Evolutionary conservation across 2,797 vertebrate species (phyloP).

Genomic region (Rhinatrema bivittatum): DNA sequence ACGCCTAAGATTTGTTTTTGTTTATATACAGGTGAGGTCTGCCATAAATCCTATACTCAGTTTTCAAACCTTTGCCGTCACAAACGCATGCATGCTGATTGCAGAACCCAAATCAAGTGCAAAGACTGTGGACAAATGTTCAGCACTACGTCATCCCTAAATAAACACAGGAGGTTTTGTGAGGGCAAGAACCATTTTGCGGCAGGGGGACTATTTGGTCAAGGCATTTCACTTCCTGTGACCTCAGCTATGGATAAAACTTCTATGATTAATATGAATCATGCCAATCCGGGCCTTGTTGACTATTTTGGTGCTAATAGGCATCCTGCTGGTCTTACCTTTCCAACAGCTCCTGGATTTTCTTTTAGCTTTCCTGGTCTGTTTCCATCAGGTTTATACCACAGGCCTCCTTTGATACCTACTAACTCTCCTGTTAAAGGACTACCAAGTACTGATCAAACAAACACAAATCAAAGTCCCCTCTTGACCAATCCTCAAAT

Average conservation of each 20-base stretch:
- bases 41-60: constrained; percentile 99
- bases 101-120: constrained; percentile 99
- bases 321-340: constrained; percentile 91
- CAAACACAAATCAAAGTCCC: constrained; percentile 78
- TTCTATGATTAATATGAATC: constrained; percentile 83
- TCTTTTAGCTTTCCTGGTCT: constrained; percentile 97
- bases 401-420: constrained; percentile 87
- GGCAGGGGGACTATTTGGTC: constrained; percentile 93
- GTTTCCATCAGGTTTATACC: constrained; percentile 96
- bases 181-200: constrained; percentile 99
- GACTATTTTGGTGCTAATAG: constrained; percentile 97
- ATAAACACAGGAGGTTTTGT: constrained; percentile 98
- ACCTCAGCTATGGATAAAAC: constrained; percentile 91
- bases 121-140: constrained; percentile 99
- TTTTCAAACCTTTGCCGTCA: constrained; percentile 99
- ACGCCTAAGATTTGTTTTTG: constrained; percentile 64
- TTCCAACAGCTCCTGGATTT: constrained; percentile 90
- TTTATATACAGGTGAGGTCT: constrained; percentile 91
- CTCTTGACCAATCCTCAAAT: constrained; percentile 82
- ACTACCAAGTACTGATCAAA: constrained; percentile 63
- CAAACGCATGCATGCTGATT: constrained; percentile 99
- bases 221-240: constrained; percentile 90
- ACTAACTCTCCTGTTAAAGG: constrained; percentile 85
- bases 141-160: constrained; percentile 98
- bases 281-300: constrained; percentile 84